A percentile compares a stretch with the other conserved stretches of the same genome.
Evolutionary conservation across 2,888 invertebrate genomes (phyloP).

Genomic region (Acronicta aceris): DNA sequence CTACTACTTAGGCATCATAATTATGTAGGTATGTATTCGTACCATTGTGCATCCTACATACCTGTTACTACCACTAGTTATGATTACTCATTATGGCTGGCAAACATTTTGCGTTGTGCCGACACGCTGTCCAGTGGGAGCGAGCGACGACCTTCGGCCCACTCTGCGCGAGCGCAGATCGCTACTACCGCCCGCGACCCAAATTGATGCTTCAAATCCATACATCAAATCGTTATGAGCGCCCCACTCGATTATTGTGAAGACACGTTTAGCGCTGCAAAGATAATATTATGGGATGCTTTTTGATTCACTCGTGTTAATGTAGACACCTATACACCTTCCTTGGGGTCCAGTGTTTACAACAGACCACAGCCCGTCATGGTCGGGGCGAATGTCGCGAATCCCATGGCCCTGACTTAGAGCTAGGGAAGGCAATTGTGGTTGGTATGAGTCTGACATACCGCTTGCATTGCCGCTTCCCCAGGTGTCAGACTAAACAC

Average conservation of each 20-base stretch:
- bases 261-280: constrained; percentile 41
- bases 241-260: constrained; percentile 55
- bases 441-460: too few species aligned
- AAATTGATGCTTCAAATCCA: constrained; percentile 66
- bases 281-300: constrained; percentile 22
- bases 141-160: constrained; percentile 70
- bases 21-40: neutral
- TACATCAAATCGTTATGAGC: constrained; percentile 54
- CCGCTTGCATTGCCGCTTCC: too few species aligned
- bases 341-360: too few species aligned
- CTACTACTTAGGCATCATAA: too few species aligned
- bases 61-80: constrained; percentile 7
- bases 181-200: constrained; percentile 60
- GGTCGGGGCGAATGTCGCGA: too few species aligned
- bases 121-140: constrained; percentile 76
- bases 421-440: too few species aligned
- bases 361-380: too few species aligned
- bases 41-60: neutral
- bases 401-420: too few species aligned
- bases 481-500: too few species aligned
- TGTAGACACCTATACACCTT: neutral
- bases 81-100: constrained; percentile 18
- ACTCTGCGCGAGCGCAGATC: constrained; percentile 59
- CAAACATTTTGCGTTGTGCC: constrained; percentile 61
- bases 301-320: constrained; percentile 29